Conservation (phyloP, 2,113 vertebrate species). For the Takifugu bimaculatus region DNA sequence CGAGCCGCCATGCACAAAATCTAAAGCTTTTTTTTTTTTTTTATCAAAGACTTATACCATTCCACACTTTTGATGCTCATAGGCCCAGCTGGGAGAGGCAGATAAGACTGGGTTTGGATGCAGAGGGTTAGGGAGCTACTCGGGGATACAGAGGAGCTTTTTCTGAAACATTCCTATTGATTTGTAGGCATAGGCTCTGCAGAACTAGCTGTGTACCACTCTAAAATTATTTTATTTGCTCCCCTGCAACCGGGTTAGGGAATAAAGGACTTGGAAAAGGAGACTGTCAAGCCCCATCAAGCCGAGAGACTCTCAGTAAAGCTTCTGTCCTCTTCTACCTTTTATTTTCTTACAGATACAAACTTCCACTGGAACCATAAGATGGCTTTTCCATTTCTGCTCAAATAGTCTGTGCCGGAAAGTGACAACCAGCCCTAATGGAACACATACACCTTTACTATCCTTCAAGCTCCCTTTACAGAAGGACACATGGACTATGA, state of each 20-base stretch:
- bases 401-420: background rate
- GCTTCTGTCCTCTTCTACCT: background rate
- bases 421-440: slow-evolving; percentile 2
- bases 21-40: slow-evolving; percentile 11
- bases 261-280: slow-evolving; percentile 16
- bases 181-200: slow-evolving; percentile 30
- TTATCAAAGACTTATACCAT: slow-evolving; percentile 27
- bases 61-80: slow-evolving; percentile 34
- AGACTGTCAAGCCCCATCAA: slow-evolving; percentile 26
- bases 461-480: slow-evolving; percentile 13
- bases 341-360: slow-evolving; percentile 4
- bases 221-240: slow-evolving; percentile 29
- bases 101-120: slow-evolving; percentile 59
- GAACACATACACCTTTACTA: slow-evolving; percentile 27
- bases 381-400: slow-evolving; percentile 6
- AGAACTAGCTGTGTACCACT: slow-evolving; percentile 47
- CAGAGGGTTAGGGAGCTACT: slow-evolving; percentile 40
- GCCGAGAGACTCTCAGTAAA: slow-evolving; percentile 23
- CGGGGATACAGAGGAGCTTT: slow-evolving; percentile 29
- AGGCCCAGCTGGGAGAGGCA: slow-evolving; percentile 50
- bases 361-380: slow-evolving; percentile 7
- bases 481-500: slow-evolving; percentile 13
- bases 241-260: slow-evolving; percentile 8
- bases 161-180: slow-evolving; percentile 52
- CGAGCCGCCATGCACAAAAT: slow-evolving; percentile 18